These are phyloP conservation scores for Agrypnia vestita DNA, from an alignment of 1,140 invertebrate species.

Conservation along the genomic window DNA sequence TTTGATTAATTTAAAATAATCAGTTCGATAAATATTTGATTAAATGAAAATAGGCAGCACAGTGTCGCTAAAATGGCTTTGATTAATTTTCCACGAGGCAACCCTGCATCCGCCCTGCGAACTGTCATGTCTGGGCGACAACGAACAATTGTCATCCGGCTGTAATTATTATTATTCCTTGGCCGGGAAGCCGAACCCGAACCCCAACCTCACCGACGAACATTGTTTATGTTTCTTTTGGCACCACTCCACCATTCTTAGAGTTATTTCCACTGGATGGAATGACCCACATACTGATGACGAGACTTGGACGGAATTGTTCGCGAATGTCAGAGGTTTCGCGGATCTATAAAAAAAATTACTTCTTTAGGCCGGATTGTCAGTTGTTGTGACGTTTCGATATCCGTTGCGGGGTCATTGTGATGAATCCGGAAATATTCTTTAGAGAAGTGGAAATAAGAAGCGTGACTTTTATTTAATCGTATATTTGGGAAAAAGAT, in stretches of 20 bases:
- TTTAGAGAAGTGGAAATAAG: no score
- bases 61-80: no score
- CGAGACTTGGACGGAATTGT: background rate
- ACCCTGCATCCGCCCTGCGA: background rate
- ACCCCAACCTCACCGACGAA: background rate
- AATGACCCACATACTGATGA: background rate
- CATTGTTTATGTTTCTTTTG: constrained; percentile 4
- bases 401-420: background rate
- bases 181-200: background rate
- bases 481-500: no score
- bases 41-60: no score
- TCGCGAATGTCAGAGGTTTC: background rate
- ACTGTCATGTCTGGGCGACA: constrained; percentile 14
- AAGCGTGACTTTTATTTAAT: no score
- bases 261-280: constrained; percentile 5
- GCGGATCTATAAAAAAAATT: background rate
- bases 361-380: background rate
- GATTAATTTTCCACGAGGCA: background rate
- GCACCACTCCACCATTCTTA: background rate
- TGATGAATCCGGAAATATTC: background rate
- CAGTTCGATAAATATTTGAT: no score
- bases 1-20: background rate
- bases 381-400: background rate
- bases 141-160: constrained; percentile 12
- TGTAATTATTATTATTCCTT: constrained; percentile 23